A percentile compares a stretch with the other conserved stretches of the same genome.
Evolutionary conservation across 2,113 vertebrate species (phyloP).

Genomic region (Strigops habroptila): DNA sequence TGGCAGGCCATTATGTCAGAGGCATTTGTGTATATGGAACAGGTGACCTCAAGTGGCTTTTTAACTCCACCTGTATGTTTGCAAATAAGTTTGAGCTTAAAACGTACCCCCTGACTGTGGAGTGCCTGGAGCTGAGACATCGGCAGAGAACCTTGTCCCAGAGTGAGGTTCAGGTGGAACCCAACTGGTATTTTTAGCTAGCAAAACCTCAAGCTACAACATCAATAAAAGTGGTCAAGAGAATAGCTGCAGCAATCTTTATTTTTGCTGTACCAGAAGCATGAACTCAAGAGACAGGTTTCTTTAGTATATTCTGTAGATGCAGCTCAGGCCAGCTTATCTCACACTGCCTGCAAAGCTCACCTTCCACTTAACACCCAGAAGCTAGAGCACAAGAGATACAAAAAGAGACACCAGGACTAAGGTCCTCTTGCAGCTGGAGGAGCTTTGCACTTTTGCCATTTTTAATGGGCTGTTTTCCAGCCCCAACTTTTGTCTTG

Average conservation of each 20-base stretch:
- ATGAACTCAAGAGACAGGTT: background rate
- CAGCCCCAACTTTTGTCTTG: background rate
- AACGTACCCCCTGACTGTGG: constrained; percentile 72
- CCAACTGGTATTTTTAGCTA: constrained; percentile 74
- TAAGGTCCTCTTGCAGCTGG: background rate
- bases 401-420: background rate
- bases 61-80: constrained; percentile 66
- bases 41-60: constrained; percentile 75
- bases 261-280: background rate
- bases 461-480: background rate
- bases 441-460: background rate
- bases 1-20: constrained; percentile 72
- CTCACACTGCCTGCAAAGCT: background rate
- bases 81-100: constrained; percentile 80
- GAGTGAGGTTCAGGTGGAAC: constrained; percentile 64
- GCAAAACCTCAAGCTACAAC: background rate
- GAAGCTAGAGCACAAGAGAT: background rate
- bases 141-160: constrained; percentile 72
- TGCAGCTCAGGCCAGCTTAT: background rate
- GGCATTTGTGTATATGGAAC: constrained; percentile 77
- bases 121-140: constrained; percentile 75
- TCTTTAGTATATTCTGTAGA: background rate
- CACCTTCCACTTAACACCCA: background rate
- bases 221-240: background rate
- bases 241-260: background rate